Base-by-base conservation (phyloP, 1,140 invertebrate genomes). In the Drosophila erecta region DNA sequence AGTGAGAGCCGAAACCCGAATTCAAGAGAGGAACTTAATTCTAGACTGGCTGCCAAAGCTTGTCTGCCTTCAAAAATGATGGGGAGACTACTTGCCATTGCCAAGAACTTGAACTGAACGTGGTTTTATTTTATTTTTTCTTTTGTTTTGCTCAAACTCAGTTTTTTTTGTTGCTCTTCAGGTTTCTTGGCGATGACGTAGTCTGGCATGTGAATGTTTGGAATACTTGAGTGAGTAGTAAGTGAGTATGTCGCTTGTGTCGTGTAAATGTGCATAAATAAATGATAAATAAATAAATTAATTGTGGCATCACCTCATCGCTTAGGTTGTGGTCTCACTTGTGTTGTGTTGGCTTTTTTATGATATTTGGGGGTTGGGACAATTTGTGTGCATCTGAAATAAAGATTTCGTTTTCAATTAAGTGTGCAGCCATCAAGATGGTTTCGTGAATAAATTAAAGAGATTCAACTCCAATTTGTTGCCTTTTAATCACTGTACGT, bases 21-120 rank as follows among this genome's bases (percentile, higher is more conserved):
- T 20, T 35, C 49, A 38, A 46, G 58, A 41, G 43, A 38, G 41
- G 50, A 61, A 65, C 56, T 58, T 59, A 55, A 30, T 41, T 47
- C 43, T 55, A 67, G 69, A 75, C 74, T 74, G 73, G 67, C 60
- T 65, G 60, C 79, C 76, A 74, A 55, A 86, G 80, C 58, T 85
- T 53, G 78, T 65, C 67, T 78, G 49, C 78, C 73, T 81, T 46
- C 57, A 59, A 72, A 49, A 49, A 38, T 54, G 47, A 57, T 40
- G 53, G 41, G 40, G 44, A 37, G 60, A 66, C 66, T 44, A 27
- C 58, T 50, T 56, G 55, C 41, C 69, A 87, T 75, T 78, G 81
- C 78, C 83, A 86, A 86, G 83, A 86, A 83, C 83, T 86, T 86
- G 83, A 86, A 89, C 84, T 50, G 61, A 72, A 59, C 79, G 62